These are phyloP conservation scores for Limnephilus marmoratus DNA, from an alignment of 2,888 invertebrate species.

Conservation along the genomic window DNA sequence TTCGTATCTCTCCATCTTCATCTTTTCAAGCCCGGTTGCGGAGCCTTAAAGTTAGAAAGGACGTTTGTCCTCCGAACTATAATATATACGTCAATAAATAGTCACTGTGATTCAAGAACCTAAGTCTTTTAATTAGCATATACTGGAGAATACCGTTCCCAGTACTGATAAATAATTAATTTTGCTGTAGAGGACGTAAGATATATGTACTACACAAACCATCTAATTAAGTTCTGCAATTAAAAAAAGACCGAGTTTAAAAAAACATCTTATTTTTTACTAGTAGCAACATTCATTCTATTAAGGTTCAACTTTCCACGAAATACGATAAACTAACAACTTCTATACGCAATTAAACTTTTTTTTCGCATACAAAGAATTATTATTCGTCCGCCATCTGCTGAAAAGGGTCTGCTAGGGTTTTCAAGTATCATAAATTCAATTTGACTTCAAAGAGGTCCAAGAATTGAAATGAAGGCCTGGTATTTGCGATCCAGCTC, in stretches of 20 bases:
- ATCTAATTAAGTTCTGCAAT: no score
- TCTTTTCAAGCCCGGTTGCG: no score
- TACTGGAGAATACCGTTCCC: no score
- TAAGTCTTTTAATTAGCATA: no score
- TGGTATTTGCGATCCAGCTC: not conserved
- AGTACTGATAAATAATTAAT: no score
- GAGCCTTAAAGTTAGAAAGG: no score
- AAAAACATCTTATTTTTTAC: not conserved
- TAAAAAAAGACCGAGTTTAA: not conserved
- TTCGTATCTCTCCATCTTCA: no score
- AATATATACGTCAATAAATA: no score
- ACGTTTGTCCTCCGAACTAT: no score
- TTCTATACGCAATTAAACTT: not conserved
- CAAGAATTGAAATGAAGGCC: not conserved
- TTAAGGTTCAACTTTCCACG: not conserved
- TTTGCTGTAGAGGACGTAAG: no score
- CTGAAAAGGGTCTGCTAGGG: not conserved
- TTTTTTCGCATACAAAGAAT: not conserved
- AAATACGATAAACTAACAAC: not conserved
- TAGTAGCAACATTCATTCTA: not conserved
- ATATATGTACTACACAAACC: no score
- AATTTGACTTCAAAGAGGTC: conserved; percentile 21
- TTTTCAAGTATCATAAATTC: conserved; percentile 19
- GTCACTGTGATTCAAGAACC: no score
- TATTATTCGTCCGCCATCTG: conserved; percentile 3